Base-by-base conservation (phyloP, 2,113 vertebrate genomes). In the Phainopepla nitens region DNA sequence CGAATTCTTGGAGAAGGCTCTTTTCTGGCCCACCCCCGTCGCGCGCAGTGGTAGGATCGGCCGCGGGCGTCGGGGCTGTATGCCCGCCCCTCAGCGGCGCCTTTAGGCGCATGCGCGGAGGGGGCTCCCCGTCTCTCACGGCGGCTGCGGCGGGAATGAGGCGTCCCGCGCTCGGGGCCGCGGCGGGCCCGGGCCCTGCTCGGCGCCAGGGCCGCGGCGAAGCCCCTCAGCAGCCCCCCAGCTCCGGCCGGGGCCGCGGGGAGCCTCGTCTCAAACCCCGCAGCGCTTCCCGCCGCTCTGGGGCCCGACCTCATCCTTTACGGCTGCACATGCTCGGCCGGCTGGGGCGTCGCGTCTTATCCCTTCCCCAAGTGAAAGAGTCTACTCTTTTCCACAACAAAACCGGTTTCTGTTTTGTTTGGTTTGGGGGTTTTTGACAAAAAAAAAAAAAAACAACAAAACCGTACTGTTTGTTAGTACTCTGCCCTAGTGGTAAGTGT, bases 81-180 rank as follows among this genome's bases (percentile, higher is more conserved):
- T 50, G 33, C 50, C 89, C 86, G 82, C 94, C 91, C 65, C 68
- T 4, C 19, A 33, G 28, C 5, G 8, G 64, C 2, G 8, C 7
- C 2, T 11, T 4, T 0, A n/a, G 5, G 57, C 44, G 88, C 94
- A 44, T 78, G 95, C 77, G 93, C 25, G 1, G 4, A 14, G 10
- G 0, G 2, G 2, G 0, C 0, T 3, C 1, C 2, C 6, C 4
- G 1, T 5, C 4, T 1, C 4, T 1, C 2, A 0, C 8, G 12
- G 78, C 1, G 19, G 24, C 8, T 0, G 19, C 2, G 16, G 49
- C 9, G 19, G 33, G 47, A 2, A 1, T 0, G 21, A 1, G 13
- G 27, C 0, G 2, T 7, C 0, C 1, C 11, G 41, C 8, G 12
- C 31, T 25, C n/a, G 25, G 44, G 50, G 25, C 10, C 6, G 1